Percentiles rank a stretch among this genome's conserved stretches.
These are phyloP conservation scores for Rhynchopsitta pachyrhyncha DNA, from an alignment of 2,113 vertebrate genomes.

Conservation along the genomic window DNA sequence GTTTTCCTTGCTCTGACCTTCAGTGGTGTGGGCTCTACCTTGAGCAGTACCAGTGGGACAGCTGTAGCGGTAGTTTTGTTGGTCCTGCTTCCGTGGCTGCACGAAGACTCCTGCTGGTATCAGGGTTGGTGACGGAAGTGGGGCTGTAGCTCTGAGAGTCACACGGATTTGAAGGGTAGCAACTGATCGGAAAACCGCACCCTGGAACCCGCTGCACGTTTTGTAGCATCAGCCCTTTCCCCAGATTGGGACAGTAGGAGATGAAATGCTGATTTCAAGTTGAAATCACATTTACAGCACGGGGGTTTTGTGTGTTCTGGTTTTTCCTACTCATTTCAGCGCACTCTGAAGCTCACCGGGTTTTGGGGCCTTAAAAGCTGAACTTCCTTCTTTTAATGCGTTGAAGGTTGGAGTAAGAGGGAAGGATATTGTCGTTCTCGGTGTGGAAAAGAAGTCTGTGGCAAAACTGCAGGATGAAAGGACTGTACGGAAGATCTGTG, in stretches of 20 bases:
- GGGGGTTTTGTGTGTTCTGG: neutral
- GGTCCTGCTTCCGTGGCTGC: neutral
- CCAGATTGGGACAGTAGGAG: neutral
- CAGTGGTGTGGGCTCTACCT: neutral
- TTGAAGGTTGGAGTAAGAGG: conserved; percentile 85
- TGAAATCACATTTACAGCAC: neutral
- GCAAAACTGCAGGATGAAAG: conserved; percentile 89
- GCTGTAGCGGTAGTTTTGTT: neutral
- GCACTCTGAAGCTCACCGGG: neutral
- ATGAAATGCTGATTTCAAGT: neutral
- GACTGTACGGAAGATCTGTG: conserved; percentile 87
- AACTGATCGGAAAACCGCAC: neutral
- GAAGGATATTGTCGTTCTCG: conserved; percentile 85
- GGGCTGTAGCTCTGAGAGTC: neutral
- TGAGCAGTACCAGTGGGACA: neutral
- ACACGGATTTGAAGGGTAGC: neutral
- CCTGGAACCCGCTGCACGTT: neutral
- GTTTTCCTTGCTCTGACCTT: neutral
- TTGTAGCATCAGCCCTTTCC: neutral
- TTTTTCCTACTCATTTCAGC: neutral
- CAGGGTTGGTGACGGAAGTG: neutral
- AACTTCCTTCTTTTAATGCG: neutral
- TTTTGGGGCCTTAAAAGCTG: neutral
- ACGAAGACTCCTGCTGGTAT: rapidly evolving
- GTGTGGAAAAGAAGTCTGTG: conserved; percentile 88